Evolutionary conservation across 2,113 vertebrate species (phyloP).

Genomic region (Tragelaphus buxtoni): DNA sequence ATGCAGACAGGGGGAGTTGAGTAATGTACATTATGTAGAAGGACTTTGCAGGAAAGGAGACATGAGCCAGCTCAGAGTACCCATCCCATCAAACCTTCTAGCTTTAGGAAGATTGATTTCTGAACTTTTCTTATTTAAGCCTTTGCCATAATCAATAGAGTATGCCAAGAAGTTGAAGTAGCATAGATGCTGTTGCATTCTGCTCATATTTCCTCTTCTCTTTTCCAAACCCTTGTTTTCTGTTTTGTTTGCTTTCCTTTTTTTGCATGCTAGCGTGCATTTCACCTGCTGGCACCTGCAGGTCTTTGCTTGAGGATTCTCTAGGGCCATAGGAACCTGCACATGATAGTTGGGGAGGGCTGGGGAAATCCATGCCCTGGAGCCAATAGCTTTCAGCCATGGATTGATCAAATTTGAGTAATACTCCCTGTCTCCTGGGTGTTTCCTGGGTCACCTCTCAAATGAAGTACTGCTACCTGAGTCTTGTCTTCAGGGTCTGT

Average conservation of each 20-base stretch:
- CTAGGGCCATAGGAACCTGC: not conserved
- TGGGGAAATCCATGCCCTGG: not conserved
- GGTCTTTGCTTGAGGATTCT: not conserved
- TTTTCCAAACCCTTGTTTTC: not conserved
- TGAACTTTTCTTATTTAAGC: not conserved
- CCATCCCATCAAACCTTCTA: not conserved
- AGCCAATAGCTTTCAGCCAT: not conserved
- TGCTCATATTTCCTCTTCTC: not conserved
- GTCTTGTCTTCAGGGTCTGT: not conserved
- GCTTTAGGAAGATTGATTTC: not conserved
- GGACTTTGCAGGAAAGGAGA: no score
- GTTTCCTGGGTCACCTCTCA: not conserved
- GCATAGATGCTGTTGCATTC: not conserved
- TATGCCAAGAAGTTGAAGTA: not conserved
- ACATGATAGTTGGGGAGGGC: rapidly evolving
- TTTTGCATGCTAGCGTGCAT: not conserved
- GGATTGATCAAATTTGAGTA: not conserved
- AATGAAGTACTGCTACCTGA: not conserved
- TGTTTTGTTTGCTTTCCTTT: not conserved
- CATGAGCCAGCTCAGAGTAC: not conserved
- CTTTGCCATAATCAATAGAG: not conserved
- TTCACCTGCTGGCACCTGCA: not conserved
- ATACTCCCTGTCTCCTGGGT: not conserved
- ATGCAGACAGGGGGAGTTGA: not conserved
- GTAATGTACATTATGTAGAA: not conserved